Percentiles rank a stretch among this genome's conserved stretches.
Conservation (phyloP, 2,113 vertebrate genomes). For the Leucopsar rothschildi region DNA sequence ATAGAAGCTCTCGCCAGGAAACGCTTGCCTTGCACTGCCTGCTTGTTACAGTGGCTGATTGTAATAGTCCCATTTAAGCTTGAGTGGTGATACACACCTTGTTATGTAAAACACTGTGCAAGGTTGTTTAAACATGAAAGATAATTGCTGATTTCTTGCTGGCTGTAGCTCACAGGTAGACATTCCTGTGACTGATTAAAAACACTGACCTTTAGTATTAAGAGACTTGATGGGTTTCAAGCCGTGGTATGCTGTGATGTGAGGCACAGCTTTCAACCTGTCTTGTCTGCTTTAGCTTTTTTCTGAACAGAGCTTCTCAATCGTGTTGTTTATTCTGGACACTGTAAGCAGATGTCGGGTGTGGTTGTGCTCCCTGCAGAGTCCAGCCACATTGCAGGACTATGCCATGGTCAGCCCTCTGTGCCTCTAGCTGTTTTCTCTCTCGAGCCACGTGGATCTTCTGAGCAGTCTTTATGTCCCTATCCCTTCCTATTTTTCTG, state of each 20-base stretch:
- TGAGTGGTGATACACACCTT: neutral
- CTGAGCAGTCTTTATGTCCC: neutral
- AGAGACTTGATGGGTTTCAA: neutral
- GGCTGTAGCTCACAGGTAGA: neutral
- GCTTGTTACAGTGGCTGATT: neutral
- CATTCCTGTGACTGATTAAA: neutral
- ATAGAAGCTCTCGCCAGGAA: neutral
- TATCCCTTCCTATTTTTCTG: neutral
- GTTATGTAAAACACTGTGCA: constrained; percentile 17
- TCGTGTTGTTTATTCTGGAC: neutral
- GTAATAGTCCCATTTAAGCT: neutral
- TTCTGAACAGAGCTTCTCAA: neutral
- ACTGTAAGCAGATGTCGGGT: neutral
- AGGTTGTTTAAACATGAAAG: constrained; percentile 22
- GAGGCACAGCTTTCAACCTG: neutral
- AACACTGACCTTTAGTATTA: neutral
- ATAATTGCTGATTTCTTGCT: neutral
- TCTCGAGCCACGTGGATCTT: neutral
- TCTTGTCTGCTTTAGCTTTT: neutral
- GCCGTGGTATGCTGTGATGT: neutral
- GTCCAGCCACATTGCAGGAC: neutral
- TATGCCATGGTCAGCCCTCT: neutral
- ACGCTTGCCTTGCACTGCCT: neutral
- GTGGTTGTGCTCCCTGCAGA: neutral
- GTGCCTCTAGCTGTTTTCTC: neutral